Evolutionary conservation across 2,797 vertebrate species (phyloP).

Genomic region (Garrulus glandarius): DNA sequence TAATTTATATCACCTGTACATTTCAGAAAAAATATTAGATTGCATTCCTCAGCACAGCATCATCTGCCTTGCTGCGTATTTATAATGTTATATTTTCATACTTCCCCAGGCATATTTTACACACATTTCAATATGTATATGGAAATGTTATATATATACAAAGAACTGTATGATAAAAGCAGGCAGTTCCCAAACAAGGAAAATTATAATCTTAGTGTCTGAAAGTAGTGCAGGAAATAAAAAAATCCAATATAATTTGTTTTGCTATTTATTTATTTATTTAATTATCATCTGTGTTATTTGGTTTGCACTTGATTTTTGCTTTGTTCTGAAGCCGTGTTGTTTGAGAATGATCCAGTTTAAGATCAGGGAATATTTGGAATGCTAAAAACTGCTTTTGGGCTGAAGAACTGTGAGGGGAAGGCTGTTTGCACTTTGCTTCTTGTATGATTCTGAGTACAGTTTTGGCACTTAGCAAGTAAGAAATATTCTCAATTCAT

Average conservation of each 20-base stretch:
- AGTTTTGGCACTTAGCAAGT: background rate
- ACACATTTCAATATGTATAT: background rate
- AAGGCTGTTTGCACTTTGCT: background rate
- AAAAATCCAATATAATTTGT: background rate
- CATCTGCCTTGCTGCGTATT: conserved; percentile 20
- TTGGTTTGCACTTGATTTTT: conserved; percentile 28
- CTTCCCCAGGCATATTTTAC: conserved; percentile 17
- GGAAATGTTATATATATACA: background rate
- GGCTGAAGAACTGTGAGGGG: background rate
- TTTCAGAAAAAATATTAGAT: conserved; percentile 57
- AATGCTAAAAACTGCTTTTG: background rate
- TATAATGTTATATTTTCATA: conserved; percentile 22
- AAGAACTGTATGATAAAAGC: conserved; percentile 18
- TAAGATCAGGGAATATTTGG: background rate
- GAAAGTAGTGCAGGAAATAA: background rate
- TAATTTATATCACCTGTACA: conserved; percentile 49
- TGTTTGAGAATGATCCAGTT: background rate
- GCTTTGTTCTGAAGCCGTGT: conserved; percentile 32
- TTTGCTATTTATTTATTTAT: background rate
- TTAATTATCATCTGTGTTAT: background rate
- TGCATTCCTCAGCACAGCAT: conserved; percentile 5
- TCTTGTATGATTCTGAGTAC: background rate
- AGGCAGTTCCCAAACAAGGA: conserved; percentile 35
- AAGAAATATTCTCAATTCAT: background rate
- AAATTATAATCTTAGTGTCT: conserved; percentile 43